Evolutionary conservation across 2,113 vertebrate species (phyloP).

Genomic region (Brienomyrus longianalis): DNA sequence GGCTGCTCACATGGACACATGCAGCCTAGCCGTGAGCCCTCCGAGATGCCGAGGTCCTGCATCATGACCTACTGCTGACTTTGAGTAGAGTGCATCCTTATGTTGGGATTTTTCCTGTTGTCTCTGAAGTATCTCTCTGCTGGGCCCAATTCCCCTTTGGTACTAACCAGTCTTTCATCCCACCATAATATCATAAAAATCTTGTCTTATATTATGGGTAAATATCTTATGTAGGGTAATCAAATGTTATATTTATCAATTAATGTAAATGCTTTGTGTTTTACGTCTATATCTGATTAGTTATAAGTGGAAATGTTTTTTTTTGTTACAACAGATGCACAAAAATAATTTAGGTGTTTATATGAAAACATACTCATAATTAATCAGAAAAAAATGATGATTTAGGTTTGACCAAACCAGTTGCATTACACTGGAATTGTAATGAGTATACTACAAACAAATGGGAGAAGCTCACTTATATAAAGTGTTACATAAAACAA

Average conservation of each 20-base stretch:
- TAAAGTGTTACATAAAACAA: conserved; percentile 55
- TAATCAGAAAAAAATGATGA: neutral
- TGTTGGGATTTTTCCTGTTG: neutral
- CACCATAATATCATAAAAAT: neutral
- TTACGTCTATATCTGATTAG: neutral
- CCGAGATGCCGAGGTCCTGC: neutral
- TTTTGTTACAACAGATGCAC: neutral
- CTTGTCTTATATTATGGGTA: neutral
- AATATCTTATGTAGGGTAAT: neutral
- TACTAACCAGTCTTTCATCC: neutral
- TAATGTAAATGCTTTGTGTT: neutral
- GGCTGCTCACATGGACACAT: neutral
- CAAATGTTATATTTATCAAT: neutral
- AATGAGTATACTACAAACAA: neutral
- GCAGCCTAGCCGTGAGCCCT: neutral
- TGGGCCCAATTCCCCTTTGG: neutral
- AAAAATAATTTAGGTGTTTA: neutral
- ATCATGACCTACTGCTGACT: neutral
- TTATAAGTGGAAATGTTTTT: neutral
- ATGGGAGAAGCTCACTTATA: conserved; percentile 34
- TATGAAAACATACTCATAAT: neutral
- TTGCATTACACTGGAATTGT: neutral
- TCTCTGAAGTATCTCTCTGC: neutral
- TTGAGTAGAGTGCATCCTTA: neutral
- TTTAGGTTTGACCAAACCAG: neutral